Evolutionary conservation across 2,113 vertebrate genomes (phyloP).

Genomic region (Nycticorax nycticorax): DNA sequence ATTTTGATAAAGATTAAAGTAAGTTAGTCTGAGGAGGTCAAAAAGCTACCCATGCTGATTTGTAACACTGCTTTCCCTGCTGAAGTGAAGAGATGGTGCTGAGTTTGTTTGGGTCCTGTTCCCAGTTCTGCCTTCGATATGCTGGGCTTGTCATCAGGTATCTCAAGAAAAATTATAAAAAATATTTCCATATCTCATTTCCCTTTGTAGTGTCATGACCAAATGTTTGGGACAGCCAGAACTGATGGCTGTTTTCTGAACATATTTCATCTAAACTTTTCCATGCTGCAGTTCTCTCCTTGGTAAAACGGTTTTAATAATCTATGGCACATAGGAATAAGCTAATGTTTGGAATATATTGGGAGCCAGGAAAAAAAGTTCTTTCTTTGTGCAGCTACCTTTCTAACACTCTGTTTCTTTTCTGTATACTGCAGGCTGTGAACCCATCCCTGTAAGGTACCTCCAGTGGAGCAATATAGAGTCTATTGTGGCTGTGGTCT

Average conservation of each 20-base stretch:
- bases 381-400: neutral
- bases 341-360: neutral
- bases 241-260: neutral
- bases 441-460: slow-evolving; percentile 88
- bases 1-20: neutral
- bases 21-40: neutral
- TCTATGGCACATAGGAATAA: neutral
- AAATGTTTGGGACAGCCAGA: neutral
- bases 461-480: slow-evolving; percentile 96
- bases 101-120: neutral
- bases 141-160: neutral
- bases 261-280: neutral
- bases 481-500: slow-evolving; percentile 93
- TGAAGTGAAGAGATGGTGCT: neutral
- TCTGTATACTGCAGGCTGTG: slow-evolving; percentile 81
- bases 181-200: neutral
- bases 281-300: neutral
- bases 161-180: neutral
- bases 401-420: slow-evolving; percentile 45
- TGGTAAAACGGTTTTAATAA: neutral
- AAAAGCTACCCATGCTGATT: neutral
- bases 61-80: neutral
- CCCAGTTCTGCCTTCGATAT: neutral
- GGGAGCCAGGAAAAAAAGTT: neutral
- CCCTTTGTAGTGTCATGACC: neutral